Evolutionary conservation across 2,113 vertebrate species (phyloP).

Genomic region (Nematolebias whitei): DNA sequence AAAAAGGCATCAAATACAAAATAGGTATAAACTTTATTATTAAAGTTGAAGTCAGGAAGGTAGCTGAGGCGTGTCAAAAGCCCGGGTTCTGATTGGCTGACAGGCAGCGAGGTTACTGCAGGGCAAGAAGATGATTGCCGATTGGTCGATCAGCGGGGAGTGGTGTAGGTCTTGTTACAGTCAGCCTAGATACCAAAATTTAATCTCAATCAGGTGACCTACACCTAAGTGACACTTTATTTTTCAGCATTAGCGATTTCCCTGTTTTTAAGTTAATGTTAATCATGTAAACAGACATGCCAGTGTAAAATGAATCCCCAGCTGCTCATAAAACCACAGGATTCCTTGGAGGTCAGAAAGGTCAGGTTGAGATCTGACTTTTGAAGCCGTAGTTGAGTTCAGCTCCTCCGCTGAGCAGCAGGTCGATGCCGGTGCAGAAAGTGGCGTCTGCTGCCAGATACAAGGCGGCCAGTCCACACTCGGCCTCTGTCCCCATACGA

Average conservation of each 20-base stretch:
- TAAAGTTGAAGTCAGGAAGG: slow-evolving; percentile 4
- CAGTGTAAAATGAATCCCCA: background rate
- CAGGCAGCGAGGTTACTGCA: slow-evolving; percentile 25
- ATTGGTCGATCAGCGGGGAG: slow-evolving; percentile 64
- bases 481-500: slow-evolving; percentile 83
- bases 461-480: slow-evolving; percentile 78
- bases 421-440: slow-evolving; percentile 85
- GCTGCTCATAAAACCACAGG: background rate
- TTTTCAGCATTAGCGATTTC: background rate
- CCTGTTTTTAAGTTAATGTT: background rate
- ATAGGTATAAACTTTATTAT: background rate
- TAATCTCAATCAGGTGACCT: no score
- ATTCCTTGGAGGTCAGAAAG: rapidly evolving
- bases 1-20: background rate
- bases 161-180: slow-evolving; percentile 30
- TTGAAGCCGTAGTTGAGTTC: slow-evolving; percentile 84
- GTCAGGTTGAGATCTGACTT: slow-evolving; percentile 63
- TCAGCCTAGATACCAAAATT: background rate
- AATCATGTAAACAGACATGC: background rate
- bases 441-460: slow-evolving; percentile 83
- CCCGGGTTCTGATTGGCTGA: slow-evolving; percentile 52
- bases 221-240: background rate
- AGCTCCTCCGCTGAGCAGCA: slow-evolving; percentile 82
- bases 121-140: slow-evolving; percentile 30
- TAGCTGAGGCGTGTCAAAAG: slow-evolving; percentile 39